phyloP scores from a whole-genome alignment of 2,888 invertebrate species.

The Pristionchus mayeri region DNA sequence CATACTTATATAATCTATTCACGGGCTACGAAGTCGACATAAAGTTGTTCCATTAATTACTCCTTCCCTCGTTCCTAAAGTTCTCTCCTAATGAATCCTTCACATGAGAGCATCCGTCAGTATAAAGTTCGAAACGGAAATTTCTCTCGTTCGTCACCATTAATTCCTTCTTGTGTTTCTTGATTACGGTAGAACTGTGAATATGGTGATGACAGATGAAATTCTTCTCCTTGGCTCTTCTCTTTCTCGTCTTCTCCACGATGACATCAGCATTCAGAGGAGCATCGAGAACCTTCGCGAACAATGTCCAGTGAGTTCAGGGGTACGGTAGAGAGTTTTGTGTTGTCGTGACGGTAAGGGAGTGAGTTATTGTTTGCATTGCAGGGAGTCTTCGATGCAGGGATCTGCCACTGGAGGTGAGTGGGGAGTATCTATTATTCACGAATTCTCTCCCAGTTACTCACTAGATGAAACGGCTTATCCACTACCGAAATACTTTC shows the following conservation, averaged over 20 bases:
- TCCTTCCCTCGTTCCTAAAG: neutral
- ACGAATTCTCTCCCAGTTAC: neutral
- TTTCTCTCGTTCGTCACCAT: neutral
- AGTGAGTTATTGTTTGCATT: neutral
- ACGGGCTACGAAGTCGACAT: neutral
- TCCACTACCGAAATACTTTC: no score
- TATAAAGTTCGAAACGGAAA: neutral
- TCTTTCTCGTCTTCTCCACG: neutral
- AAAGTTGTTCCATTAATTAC: neutral
- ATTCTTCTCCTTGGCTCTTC: neutral
- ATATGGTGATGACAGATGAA: slow-evolving; percentile 14
- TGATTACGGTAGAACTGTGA: neutral
- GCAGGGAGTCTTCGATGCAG: neutral
- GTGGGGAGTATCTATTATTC: neutral
- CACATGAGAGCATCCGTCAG: neutral
- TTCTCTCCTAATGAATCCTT: neutral
- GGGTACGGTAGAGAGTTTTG: neutral
- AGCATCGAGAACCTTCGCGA: slow-evolving; percentile 22
- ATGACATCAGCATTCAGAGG: slow-evolving; percentile 30
- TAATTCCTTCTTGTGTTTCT: neutral
- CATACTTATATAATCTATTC: neutral
- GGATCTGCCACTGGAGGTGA: slow-evolving; percentile 37
- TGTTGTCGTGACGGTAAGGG: neutral
- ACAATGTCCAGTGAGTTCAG: neutral
- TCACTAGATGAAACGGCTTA: neutral